Evolutionary conservation across 2,113 vertebrate species (phyloP), one percentile per base, ranked within the genome.

Genomic region (Poecile atricapillus): DNA sequence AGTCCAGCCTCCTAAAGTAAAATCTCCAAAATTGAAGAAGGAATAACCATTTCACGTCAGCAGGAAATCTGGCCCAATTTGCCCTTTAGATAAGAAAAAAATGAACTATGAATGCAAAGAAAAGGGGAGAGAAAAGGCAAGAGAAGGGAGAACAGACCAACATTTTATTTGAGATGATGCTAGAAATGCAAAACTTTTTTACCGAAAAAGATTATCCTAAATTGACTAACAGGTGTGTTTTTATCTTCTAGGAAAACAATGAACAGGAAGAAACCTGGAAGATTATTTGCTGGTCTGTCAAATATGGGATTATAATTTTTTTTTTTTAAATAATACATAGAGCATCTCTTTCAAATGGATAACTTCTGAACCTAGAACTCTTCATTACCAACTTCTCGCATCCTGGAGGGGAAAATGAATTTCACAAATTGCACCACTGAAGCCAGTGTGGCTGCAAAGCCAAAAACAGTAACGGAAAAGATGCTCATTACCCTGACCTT

Each of bases 341-440:
- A 88, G 12, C 30, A 43, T 73, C 74, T 88, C 67, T 93, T 67
- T 63, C 47, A 81, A 83, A 95, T 86, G 89, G 78, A 74, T 65
- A 74, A 68, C 50, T 80, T 80, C 83, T 97, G 89, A 96, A 84
- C 44, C 39, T 80, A 70, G 30, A 70, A 16, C 56, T 39, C n/a
- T 83, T 92, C 19, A 0, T 77, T 88, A 87, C n/a, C 30, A 73
- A 68, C 67, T 58, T 78, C 88, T 94, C 87, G 49, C 73, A 44
- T 67, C 81, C 15, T 41, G 49, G 46, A 93, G 6, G 17, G 67
- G 76, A 74, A 95, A 71, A 98, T 98, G 97, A 99, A 99, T 95
- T 89, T 96, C 97, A 98, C 98, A 80, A 99, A 99, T 94, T 98
- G 97, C 95, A 98, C 98, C 28, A 76, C 95, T 56, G 97, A 97